A percentile compares a stretch with the other conserved stretches of the same genome.
These are phyloP conservation scores for Rhombomys opimus DNA, from an alignment of 2,113 vertebrate genomes.

Conservation along the genomic window DNA sequence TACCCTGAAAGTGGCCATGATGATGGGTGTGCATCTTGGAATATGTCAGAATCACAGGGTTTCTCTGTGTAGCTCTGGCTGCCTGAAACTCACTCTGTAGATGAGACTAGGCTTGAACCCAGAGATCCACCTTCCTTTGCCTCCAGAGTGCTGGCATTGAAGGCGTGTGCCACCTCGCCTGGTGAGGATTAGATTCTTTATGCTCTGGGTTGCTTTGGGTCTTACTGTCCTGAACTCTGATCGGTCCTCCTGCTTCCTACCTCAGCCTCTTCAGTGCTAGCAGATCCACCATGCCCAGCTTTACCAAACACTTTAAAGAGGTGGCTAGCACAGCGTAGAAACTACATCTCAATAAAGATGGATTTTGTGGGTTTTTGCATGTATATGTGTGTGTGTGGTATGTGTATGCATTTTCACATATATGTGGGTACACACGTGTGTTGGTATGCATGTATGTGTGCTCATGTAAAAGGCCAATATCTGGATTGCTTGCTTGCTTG, in stretches of 20 bases:
- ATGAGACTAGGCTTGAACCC: too few species aligned
- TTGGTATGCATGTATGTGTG: background rate
- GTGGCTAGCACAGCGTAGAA: background rate
- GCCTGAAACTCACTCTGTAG: too few species aligned
- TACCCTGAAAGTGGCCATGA: background rate
- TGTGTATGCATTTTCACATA: rapidly evolving
- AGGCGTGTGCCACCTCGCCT: too few species aligned
- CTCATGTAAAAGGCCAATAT: background rate
- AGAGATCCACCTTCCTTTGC: too few species aligned
- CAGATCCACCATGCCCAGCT: background rate
- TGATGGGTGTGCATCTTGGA: background rate
- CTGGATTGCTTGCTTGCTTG: background rate
- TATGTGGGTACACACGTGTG: too few species aligned
- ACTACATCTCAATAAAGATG: background rate
- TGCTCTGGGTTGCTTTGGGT: background rate
- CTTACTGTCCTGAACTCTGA: background rate
- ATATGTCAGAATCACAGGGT: too few species aligned
- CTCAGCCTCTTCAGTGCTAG: background rate
- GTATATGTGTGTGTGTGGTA: background rate
- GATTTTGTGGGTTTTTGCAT: background rate
- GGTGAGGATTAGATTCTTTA: background rate
- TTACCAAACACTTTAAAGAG: background rate
- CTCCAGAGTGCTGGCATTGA: too few species aligned
- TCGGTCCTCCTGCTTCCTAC: background rate
- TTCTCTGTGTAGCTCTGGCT: too few species aligned